These are phyloP conservation scores for Macroramphosus scolopax DNA, from an alignment of 2,797 vertebrate genomes.

Conservation along the genomic window DNA sequence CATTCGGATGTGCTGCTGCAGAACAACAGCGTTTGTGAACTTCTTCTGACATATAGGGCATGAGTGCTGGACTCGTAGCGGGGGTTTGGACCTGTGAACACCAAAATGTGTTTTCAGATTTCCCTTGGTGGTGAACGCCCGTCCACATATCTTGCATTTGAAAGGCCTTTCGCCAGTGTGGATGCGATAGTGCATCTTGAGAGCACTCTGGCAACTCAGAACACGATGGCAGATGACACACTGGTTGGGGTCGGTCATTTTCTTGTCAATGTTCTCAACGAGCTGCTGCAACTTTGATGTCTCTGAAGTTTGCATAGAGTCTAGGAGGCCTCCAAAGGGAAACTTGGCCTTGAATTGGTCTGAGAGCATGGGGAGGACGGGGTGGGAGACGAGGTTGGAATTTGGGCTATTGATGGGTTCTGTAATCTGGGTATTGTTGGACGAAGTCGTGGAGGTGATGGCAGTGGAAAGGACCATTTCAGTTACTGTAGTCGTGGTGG, in stretches of 20 bases:
- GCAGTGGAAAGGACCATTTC: constrained; percentile 77
- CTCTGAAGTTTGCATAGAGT: constrained; percentile 99
- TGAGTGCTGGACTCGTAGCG: constrained; percentile 96
- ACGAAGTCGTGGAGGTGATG: constrained; percentile 71
- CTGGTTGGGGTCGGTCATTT: constrained; percentile 99
- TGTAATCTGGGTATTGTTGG: constrained; percentile 69
- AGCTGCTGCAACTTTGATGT: constrained; percentile 98
- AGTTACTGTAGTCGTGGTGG: constrained; percentile 72
- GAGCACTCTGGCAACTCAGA: constrained; percentile 98
- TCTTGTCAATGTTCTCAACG: constrained; percentile 99
- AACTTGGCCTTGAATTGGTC: constrained; percentile 98
- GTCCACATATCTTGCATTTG: constrained; percentile 99
- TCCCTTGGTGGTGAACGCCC: constrained; percentile 99
- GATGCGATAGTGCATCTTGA: constrained; percentile 99
- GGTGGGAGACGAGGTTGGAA: constrained; percentile 82
- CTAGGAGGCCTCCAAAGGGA: constrained; percentile 96
- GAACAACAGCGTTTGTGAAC: constrained; percentile 98
- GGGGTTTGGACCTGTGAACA: constrained; percentile 97
- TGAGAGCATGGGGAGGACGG: constrained; percentile 86
- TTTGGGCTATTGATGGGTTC: constrained; percentile 76
- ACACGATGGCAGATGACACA: constrained; percentile 98
- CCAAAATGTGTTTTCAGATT: constrained; percentile 99
- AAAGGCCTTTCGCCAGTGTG: constrained; percentile 98
- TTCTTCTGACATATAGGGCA: constrained; percentile 99
- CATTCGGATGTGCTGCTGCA: constrained; percentile 99